phyloP scores from a whole-genome alignment of 1,140 invertebrate species.

The Maniola jurtina region DNA sequence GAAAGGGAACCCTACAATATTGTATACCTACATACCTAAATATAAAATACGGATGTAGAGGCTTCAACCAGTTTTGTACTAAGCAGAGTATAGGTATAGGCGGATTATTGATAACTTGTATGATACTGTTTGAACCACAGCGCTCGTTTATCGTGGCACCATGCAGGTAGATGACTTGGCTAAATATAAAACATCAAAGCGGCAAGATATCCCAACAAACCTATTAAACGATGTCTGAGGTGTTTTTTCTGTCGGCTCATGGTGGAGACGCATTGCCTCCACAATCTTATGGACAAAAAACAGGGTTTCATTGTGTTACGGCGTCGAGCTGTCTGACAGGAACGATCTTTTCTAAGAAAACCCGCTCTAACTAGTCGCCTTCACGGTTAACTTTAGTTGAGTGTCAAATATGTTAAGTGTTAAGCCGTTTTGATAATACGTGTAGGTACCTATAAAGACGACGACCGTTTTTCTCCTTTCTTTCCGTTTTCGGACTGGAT shows the following conservation, averaged over 20 bases:
- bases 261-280: slow-evolving; percentile 51
- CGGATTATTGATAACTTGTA: neutral
- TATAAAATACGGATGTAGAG: too few species aligned
- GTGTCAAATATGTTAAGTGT: neutral
- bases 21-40: too few species aligned
- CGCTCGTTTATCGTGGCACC: slow-evolving; percentile 14
- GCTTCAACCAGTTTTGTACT: too few species aligned
- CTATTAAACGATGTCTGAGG: slow-evolving; percentile 59
- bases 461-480: neutral
- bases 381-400: slow-evolving; percentile 20
- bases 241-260: slow-evolving; percentile 57
- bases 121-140: neutral
- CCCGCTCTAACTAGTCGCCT: slow-evolving; percentile 22
- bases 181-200: slow-evolving; percentile 67
- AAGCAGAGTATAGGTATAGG: too few species aligned
- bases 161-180: slow-evolving; percentile 28
- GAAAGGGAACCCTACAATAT: too few species aligned
- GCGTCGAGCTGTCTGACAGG: slow-evolving; percentile 71
- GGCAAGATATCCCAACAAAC: slow-evolving; percentile 49
- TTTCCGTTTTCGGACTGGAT: neutral
- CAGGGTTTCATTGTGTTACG: slow-evolving; percentile 64
- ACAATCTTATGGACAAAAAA: slow-evolving; percentile 55
- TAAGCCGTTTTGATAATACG: neutral
- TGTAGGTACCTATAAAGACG: neutral
- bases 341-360: slow-evolving; percentile 63